Percentiles rank a stretch among this genome's conserved stretches.
Evolutionary conservation across 2,113 vertebrate species (phyloP).

Genomic region (Apteryx owenii): DNA sequence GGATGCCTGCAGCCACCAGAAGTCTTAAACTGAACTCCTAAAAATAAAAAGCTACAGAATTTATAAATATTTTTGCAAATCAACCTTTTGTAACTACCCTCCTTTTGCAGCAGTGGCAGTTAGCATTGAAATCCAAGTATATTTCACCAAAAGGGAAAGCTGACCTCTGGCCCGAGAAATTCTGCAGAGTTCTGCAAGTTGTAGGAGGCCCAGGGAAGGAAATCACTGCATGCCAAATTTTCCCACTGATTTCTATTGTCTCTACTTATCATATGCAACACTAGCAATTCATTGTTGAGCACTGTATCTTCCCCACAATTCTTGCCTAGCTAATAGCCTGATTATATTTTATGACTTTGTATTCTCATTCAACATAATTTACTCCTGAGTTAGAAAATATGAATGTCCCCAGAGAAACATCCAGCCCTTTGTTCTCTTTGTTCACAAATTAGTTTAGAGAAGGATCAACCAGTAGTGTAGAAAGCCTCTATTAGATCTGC

Average conservation of each 20-base stretch:
- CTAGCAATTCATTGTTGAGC: neutral
- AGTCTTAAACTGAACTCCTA: constrained; percentile 51
- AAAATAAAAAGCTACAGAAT: constrained; percentile 56
- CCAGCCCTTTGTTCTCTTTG: constrained; percentile 69
- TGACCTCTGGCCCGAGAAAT: constrained; percentile 53
- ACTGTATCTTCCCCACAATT: neutral
- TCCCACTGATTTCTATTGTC: constrained; percentile 57
- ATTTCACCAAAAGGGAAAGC: constrained; percentile 53
- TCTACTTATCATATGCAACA: neutral
- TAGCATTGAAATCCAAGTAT: constrained; percentile 42
- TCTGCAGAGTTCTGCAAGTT: constrained; percentile 59
- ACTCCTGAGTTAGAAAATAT: constrained; percentile 66
- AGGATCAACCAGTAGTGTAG: constrained; percentile 41
- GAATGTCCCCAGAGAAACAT: constrained; percentile 50
- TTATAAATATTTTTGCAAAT: constrained; percentile 60
- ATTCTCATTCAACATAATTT: constrained; percentile 52
- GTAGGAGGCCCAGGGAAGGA: constrained; percentile 46
- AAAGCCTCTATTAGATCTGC: constrained; percentile 65
- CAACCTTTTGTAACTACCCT: constrained; percentile 49
- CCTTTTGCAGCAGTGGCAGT: constrained; percentile 27
- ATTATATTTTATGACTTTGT: constrained; percentile 49
- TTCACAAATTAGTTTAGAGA: constrained; percentile 68
- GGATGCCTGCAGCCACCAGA: constrained; percentile 61
- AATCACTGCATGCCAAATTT: constrained; percentile 26
- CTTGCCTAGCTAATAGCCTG: constrained; percentile 36